Conservation (phyloP, 1,140 invertebrate species). For the Bombyx mandarina region DNA sequence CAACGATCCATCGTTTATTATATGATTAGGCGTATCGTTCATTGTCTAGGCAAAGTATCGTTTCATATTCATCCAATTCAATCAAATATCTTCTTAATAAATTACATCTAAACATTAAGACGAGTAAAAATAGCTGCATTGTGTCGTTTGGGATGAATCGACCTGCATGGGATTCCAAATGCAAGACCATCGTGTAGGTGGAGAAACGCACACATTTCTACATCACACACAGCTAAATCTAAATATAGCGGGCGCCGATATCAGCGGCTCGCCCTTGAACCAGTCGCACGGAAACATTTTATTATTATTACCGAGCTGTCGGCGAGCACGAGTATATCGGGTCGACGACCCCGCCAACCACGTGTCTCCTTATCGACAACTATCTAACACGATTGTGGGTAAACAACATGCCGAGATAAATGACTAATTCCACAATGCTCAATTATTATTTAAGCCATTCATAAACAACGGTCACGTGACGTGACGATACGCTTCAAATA, state of each 20-base stretch:
- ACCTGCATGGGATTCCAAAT: slow-evolving; percentile 12
- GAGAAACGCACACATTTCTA: slow-evolving; percentile 42
- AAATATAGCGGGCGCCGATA: slow-evolving; percentile 70
- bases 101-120: too few species aligned
- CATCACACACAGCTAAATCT: slow-evolving; percentile 66
- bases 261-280: slow-evolving; percentile 70
- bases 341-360: slow-evolving; percentile 64
- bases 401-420: slow-evolving; percentile 67
- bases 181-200: slow-evolving; percentile 31
- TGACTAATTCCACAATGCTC: slow-evolving; percentile 65
- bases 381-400: slow-evolving; percentile 70
- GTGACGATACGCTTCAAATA: slow-evolving; percentile 39
- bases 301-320: slow-evolving; percentile 70
- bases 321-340: slow-evolving; percentile 68
- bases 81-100: too few species aligned
- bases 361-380: slow-evolving; percentile 71
- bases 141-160: slow-evolving; percentile 6
- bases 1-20: too few species aligned
- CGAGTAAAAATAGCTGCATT: too few species aligned
- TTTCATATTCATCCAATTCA: too few species aligned
- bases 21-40: too few species aligned
- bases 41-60: too few species aligned
- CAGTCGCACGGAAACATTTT: slow-evolving; percentile 71
- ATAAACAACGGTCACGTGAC: slow-evolving; percentile 55
- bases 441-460: slow-evolving; percentile 57